phyloP scores from a whole-genome alignment of 2,113 vertebrate genomes.

The Papio anubis region DNA sequence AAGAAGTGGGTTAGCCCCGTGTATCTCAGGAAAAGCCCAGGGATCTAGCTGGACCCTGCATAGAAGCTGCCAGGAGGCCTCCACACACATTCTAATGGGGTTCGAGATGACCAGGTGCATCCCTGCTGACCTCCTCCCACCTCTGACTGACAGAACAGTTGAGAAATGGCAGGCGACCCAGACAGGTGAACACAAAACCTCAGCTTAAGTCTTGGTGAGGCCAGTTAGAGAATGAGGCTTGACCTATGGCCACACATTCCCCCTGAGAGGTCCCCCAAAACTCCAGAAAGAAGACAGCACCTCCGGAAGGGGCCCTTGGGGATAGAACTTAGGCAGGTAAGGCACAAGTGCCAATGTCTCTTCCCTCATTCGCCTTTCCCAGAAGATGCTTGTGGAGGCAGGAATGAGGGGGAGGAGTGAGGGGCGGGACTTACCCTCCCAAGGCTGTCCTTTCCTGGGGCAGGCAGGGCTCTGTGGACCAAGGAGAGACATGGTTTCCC shows the following conservation, averaged over 20 bases:
- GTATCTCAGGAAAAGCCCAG: background rate
- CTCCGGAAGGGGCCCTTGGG: background rate
- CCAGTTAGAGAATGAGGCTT: background rate
- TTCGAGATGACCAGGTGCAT: background rate
- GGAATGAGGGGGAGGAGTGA: background rate
- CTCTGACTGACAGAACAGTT: background rate
- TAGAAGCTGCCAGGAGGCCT: background rate
- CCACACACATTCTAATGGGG: background rate
- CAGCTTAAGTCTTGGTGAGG: background rate
- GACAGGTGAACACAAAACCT: background rate
- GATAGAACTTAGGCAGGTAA: background rate
- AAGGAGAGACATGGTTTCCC: background rate
- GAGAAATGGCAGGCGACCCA: background rate
- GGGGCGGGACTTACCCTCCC: background rate
- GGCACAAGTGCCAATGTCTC: background rate
- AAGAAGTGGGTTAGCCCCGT: background rate
- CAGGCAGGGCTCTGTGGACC: background rate
- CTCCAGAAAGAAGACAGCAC: background rate
- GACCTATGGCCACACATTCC: background rate
- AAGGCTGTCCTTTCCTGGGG: background rate
- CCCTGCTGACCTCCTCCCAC: background rate
- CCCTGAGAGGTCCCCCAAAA: background rate
- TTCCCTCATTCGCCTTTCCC: background rate
- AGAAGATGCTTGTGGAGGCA: background rate
- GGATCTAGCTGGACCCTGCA: background rate